Evolutionary conservation across 2,113 vertebrate genomes (phyloP).

Genomic region (Piaya cayana): DNA sequence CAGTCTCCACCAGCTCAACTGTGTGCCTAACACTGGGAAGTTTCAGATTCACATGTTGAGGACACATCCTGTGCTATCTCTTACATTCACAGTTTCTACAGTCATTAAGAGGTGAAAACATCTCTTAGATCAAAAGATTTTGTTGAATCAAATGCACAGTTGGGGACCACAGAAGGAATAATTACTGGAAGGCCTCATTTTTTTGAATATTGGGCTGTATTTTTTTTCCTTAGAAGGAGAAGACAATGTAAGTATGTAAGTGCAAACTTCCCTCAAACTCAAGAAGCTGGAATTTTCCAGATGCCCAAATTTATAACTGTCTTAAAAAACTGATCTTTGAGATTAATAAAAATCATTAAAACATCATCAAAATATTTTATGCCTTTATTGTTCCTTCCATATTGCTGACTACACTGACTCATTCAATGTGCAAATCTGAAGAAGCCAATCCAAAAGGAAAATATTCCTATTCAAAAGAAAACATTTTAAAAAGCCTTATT

Average conservation of each 20-base stretch:
- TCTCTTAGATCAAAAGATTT: not conserved
- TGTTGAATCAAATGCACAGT: not conserved
- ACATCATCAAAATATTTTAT: not conserved
- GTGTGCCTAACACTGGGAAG: not conserved
- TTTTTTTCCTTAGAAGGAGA: conserved; percentile 2
- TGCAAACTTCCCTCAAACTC: conserved; percentile 6
- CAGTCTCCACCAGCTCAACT: not conserved
- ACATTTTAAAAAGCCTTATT: too few species aligned
- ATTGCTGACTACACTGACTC: not conserved
- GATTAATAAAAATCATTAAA: not conserved
- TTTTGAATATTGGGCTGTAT: not conserved
- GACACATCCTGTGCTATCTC: not conserved
- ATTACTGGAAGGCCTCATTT: not conserved
- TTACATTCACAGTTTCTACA: not conserved
- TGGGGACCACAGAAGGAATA: not conserved
- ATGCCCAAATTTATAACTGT: not conserved
- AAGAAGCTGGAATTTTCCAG: not conserved
- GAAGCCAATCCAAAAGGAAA: not conserved
- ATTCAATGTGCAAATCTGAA: not conserved
- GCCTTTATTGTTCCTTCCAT: not conserved
- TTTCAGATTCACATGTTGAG: not conserved
- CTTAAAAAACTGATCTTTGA: not conserved
- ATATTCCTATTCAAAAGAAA: not conserved
- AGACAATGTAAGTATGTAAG: not conserved
- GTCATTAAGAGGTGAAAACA: not conserved